Base-by-base conservation (phyloP, 2,888 invertebrate genomes). In the Lamellibrachia columna region DNA sequence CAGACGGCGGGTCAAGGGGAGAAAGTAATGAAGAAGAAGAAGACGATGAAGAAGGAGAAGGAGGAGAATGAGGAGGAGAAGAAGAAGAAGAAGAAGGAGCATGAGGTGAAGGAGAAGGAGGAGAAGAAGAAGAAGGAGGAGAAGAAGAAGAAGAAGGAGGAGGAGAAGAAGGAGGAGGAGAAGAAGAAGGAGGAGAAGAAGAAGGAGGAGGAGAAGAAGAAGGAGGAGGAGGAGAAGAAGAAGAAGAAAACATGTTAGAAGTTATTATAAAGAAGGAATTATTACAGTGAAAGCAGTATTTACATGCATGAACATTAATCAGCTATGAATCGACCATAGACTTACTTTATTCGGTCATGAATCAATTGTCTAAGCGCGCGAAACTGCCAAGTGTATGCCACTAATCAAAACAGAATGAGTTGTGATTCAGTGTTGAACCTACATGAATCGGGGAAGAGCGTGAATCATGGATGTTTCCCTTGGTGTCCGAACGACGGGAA, bases 151-250 rank as follows among this genome's bases (percentile, higher is more conserved):
- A 40, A 40, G 40, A 40, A 40, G 40, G 0, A 40, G 40, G 40
- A 40, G 40, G 1, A 40, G 40, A 40, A 40, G 40, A 40, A 40
- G 40, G 0, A 40, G 40, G 0, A 40, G 40, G 0, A 91, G 11
- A 1, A 91, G 11, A 1, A 91, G 11, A 1, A 91, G 9, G 1
- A 91, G 11, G 1, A 91, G 11, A 40, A 91, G 40, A 1, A 91
- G 9, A 1, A 91, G 53, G 11, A 92, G n/a, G 3, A 92, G 8
- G 3, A 92, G n/a, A 60, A 92, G n/a, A 3, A 92, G 60, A 1
- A 92, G n/a, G 55, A 92, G n/a, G 55, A 92, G n/a, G 15, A 92
- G 15, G 60, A 92, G 40, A 52, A 92, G 40, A 40, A 92, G 40
- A 90, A 58, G 40, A n/a, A 92, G 40, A 28, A 92, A 58, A 90